A percentile compares a stretch with the other conserved stretches of the same genome.
These are phyloP conservation scores for Nebria salina DNA, from an alignment of 2,888 invertebrate genomes.

Conservation along the genomic window DNA sequence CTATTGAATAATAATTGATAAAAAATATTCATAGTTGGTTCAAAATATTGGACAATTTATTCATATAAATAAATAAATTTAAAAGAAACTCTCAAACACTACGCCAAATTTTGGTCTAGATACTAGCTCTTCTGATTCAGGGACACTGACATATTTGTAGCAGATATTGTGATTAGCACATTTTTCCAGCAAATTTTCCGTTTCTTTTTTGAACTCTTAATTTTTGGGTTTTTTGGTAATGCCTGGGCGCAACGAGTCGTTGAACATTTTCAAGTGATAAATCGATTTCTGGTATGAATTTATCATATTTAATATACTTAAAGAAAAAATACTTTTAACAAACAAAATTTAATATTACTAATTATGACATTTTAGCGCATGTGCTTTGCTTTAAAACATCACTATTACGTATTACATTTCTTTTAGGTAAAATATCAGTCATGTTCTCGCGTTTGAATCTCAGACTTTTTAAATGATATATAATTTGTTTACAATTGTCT, in stretches of 20 bases:
- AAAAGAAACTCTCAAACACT: constrained; percentile 1
- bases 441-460: neutral
- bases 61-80: neutral
- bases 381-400: neutral
- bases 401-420: neutral
- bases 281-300: neutral
- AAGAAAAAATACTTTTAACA: neutral
- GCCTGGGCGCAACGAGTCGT: neutral
- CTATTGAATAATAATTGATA: constrained; percentile 1
- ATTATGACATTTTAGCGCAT: neutral
- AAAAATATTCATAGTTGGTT: neutral
- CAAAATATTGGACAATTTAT: neutral
- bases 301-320: neutral
- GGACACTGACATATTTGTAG: neutral
- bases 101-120: constrained; percentile 1
- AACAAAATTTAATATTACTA: neutral
- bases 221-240: neutral
- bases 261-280: neutral
- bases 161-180: neutral
- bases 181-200: neutral
- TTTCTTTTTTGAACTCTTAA: neutral
- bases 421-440: neutral
- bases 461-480: neutral
- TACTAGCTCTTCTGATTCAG: neutral
- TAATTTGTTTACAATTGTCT: neutral